Percentiles rank a stretch among this genome's conserved stretches.
Conservation (phyloP, 2,797 vertebrate species). For the Arrhamphus sclerolepis region DNA sequence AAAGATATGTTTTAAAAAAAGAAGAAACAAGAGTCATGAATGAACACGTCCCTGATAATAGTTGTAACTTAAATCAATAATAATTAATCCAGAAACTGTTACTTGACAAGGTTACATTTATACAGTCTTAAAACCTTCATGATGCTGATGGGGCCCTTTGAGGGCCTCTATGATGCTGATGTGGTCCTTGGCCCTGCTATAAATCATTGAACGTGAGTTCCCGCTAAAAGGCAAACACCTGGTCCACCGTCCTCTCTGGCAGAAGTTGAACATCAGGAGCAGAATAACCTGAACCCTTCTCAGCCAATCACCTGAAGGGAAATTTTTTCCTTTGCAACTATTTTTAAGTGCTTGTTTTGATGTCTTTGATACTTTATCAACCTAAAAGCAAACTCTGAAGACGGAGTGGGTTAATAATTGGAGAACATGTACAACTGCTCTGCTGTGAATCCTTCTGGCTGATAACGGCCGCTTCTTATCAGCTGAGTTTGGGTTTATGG, state of each 20-base stretch:
- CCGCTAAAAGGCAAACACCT: neutral
- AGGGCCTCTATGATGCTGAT: no score
- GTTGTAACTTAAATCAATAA: no score
- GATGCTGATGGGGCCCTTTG: no score
- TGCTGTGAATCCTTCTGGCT: constrained; percentile 59
- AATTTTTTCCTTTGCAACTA: neutral
- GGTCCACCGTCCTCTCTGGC: neutral
- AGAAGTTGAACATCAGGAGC: no score
- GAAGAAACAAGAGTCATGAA: no score
- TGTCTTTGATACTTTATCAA: neutral
- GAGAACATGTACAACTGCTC: constrained; percentile 68
- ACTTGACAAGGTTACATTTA: no score
- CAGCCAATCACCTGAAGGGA: neutral
- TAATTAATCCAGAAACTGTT: no score
- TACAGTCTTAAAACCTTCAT: no score
- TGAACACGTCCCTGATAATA: no score
- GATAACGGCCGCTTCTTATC: constrained; percentile 72
- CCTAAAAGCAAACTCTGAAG: constrained; percentile 35
- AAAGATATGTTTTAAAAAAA: no score
- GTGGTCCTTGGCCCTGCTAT: no score
- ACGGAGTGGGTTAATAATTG: constrained; percentile 81
- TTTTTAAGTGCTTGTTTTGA: neutral
- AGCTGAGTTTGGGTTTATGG: constrained; percentile 51
- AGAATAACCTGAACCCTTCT: neutral
- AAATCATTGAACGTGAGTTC: neutral